phyloP scores from a whole-genome alignment of 2,113 vertebrate genomes.

The Pogona vitticeps region DNA sequence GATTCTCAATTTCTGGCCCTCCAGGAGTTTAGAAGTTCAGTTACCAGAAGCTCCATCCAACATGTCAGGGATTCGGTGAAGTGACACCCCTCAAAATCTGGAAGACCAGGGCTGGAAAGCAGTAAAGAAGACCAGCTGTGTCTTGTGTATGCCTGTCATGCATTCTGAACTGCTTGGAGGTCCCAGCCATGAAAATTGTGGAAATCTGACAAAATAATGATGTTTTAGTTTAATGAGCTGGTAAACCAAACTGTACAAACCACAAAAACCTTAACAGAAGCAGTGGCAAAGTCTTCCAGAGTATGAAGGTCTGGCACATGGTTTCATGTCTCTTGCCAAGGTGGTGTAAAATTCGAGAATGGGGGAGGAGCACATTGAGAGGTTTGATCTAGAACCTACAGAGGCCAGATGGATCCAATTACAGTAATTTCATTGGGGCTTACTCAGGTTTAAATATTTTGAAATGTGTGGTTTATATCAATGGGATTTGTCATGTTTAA shows the following conservation, averaged over 20 bases:
- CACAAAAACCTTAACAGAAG: constrained; percentile 12
- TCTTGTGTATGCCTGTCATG: accelerated
- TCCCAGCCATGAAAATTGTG: neutral
- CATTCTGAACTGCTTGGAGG: constrained; percentile 7
- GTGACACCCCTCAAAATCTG: too few relatives aligned
- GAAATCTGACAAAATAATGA: neutral
- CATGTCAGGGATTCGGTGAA: too few relatives aligned
- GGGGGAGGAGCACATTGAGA: neutral
- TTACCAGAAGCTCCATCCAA: too few relatives aligned
- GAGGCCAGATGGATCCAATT: neutral
- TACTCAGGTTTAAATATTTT: neutral
- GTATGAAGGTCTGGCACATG: constrained; percentile 14
- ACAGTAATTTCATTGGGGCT: neutral
- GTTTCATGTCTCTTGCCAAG: constrained; percentile 3
- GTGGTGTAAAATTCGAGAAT: constrained; percentile 30
- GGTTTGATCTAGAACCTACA: neutral
- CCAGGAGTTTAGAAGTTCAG: too few relatives aligned
- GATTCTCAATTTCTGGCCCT: too few relatives aligned
- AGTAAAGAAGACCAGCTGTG: too few relatives aligned
- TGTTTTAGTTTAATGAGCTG: constrained; percentile 22
- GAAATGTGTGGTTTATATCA: constrained; percentile 4
- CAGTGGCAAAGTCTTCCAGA: neutral
- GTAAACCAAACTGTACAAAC: neutral
- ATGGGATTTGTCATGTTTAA: neutral
- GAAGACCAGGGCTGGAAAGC: too few relatives aligned